phyloP scores from a whole-genome alignment of 2,113 vertebrate species.

The Rhabdomys dilectus region DNA sequence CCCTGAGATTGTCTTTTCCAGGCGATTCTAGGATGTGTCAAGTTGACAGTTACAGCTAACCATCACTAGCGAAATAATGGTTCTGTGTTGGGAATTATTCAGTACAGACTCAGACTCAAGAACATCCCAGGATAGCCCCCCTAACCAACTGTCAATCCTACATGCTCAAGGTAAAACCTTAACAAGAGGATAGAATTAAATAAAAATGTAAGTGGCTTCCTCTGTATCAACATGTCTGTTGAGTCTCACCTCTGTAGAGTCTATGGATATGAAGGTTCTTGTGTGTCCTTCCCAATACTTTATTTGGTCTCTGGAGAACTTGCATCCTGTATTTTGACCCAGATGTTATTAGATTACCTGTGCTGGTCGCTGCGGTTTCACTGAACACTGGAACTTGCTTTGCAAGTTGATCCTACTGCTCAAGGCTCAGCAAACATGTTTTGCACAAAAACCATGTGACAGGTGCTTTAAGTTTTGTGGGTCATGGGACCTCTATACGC shows the following conservation, averaged over 20 bases:
- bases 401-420: neutral
- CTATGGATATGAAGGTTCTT: neutral
- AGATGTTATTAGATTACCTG: neutral
- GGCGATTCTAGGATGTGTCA: neutral
- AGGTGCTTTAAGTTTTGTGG: neutral
- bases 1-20: neutral
- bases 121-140: neutral
- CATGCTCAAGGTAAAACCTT: neutral
- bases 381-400: neutral
- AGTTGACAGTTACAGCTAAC: neutral
- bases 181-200: neutral
- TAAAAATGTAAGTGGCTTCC: neutral
- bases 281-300: neutral
- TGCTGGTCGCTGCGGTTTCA: neutral
- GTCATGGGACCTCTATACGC: neutral
- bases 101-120: neutral
- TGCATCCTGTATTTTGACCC: neutral
- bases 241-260: constrained; percentile 15
- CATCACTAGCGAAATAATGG: neutral
- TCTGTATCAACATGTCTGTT: neutral
- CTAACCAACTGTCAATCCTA: neutral
- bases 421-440: neutral
- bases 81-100: neutral
- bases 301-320: neutral
- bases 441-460: neutral